Conservation (phyloP, 2,888 invertebrate species). For the Dioctria linearis region DNA sequence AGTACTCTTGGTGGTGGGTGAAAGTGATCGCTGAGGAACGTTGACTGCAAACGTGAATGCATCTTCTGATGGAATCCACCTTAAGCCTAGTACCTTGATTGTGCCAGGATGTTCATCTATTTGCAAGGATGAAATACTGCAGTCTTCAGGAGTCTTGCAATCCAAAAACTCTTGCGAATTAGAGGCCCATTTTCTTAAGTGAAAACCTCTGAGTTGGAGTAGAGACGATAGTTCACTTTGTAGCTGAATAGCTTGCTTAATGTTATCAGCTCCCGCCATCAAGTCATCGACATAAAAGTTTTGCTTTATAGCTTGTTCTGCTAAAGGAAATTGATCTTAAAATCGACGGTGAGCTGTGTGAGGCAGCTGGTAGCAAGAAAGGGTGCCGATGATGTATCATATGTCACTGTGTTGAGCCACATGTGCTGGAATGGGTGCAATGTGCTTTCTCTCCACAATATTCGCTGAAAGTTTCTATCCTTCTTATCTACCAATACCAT, state of each 20-base stretch:
- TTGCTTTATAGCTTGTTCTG: neutral
- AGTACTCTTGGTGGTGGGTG: slow-evolving; percentile 58
- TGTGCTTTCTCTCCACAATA: too few species aligned
- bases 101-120: neutral
- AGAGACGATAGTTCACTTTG: neutral
- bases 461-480: neutral
- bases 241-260: neutral
- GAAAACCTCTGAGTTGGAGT: too few species aligned
- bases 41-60: neutral
- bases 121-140: neutral
- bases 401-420: slow-evolving; percentile 17
- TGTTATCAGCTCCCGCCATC: slow-evolving; percentile 16
- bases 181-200: neutral
- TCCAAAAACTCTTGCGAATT: neutral
- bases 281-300: slow-evolving; percentile 55
- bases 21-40: slow-evolving; percentile 53
- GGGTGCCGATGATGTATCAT: slow-evolving; percentile 43
- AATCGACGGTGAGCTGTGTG: neutral
- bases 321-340: slow-evolving; percentile 37
- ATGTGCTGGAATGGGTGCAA: neutral
- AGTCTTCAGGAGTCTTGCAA: neutral
- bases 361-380: slow-evolving; percentile 13
- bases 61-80: neutral
- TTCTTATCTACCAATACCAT: neutral
- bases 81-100: neutral